A percentile compares a stretch with the other conserved stretches of the same genome.
These are phyloP conservation scores for Burhinus bistriatus DNA, from an alignment of 2,113 vertebrate genomes.

Conservation along the genomic window DNA sequence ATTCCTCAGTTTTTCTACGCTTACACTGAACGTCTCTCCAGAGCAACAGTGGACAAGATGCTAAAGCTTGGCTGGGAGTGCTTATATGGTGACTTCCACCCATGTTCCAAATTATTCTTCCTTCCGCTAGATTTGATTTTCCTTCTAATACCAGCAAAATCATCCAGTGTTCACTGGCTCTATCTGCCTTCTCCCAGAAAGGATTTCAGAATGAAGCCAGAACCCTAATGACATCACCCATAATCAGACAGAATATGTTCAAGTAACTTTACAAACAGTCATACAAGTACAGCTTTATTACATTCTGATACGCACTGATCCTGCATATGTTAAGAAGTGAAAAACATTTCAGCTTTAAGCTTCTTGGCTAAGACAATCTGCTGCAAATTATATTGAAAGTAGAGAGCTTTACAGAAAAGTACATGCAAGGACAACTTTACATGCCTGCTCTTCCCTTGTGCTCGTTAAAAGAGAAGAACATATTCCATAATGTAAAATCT, in stretches of 20 bases:
- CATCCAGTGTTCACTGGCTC: not conserved
- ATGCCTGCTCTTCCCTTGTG: accelerated
- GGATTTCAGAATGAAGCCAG: not conserved
- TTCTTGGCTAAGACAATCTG: not conserved
- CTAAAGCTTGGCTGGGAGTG: not conserved
- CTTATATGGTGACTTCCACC: not conserved
- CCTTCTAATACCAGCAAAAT: not conserved
- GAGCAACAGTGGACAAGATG: not conserved
- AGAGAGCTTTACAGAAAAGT: not conserved
- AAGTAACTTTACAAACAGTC: not conserved
- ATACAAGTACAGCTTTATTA: not conserved
- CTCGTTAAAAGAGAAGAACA: not conserved
- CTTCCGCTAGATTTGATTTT: not conserved
- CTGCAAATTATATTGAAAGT: not conserved
- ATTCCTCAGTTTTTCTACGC: not conserved
- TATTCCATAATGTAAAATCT: not conserved
- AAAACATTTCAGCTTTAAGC: not conserved
- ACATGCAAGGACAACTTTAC: not conserved
- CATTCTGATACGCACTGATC: not conserved
- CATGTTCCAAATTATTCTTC: not conserved
- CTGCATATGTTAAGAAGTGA: not conserved
- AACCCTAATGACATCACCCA: not conserved
- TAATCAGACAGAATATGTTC: not conserved
- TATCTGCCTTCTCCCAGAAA: not conserved
- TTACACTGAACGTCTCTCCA: not conserved